Evolutionary conservation across 2,888 invertebrate genomes (phyloP).

Genomic region (Cephus nigrinus): DNA sequence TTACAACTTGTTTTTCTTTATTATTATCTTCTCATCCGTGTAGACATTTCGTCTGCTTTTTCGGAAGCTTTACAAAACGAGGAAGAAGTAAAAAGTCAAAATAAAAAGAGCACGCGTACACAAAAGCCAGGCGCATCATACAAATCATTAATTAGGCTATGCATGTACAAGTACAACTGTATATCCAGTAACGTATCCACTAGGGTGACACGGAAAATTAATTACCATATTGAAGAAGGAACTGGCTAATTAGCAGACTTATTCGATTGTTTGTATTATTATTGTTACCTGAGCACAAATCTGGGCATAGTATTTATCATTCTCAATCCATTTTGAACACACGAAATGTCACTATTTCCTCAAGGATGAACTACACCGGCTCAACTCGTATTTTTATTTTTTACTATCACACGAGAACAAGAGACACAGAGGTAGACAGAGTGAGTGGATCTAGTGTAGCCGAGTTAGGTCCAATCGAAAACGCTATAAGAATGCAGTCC

Average conservation of each 20-base stretch:
- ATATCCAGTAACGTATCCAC: not conserved
- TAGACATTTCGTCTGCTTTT: not conserved
- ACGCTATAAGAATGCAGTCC: too few relatives aligned
- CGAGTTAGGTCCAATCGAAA: too few relatives aligned
- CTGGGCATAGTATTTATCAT: not conserved
- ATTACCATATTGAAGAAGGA: not conserved
- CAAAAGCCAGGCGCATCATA: not conserved
- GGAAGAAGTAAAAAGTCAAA: not conserved
- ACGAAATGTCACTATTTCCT: not conserved
- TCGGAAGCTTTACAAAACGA: not conserved
- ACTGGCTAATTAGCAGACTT: not conserved
- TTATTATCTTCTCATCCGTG: not conserved
- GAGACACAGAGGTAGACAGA: too few relatives aligned
- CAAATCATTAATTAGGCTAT: not conserved
- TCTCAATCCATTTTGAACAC: not conserved
- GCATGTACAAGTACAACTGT: not conserved
- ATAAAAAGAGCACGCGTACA: not conserved
- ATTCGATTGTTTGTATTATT: not conserved
- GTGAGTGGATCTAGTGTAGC: too few relatives aligned
- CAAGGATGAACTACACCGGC: not conserved
- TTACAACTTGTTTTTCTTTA: not conserved
- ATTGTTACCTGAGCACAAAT: not conserved
- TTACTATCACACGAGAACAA: too few relatives aligned
- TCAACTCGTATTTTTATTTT: too few relatives aligned
- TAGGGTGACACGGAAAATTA: not conserved